phyloP scores from a whole-genome alignment of 2,888 invertebrate genomes.

The Synergus gifuensis region DNA sequence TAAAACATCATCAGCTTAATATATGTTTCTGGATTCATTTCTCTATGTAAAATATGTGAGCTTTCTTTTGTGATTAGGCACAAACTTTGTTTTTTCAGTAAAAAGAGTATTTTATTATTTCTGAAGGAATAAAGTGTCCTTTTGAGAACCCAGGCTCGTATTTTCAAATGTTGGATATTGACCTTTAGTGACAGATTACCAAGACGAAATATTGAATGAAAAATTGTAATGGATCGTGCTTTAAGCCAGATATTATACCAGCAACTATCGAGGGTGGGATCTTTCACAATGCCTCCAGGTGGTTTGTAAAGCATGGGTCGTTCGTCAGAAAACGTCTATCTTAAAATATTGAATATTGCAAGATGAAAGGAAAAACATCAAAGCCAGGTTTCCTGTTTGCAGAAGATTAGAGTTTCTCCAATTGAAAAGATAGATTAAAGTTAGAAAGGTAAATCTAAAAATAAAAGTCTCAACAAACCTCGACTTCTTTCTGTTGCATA shows the following conservation, averaged over 20 bases:
- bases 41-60: too few species aligned
- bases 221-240: neutral
- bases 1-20: too few species aligned
- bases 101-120: neutral
- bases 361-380: constrained; percentile 9
- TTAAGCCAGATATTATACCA: neutral
- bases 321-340: constrained; percentile 4
- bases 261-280: neutral
- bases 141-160: neutral
- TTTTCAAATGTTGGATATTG: constrained; percentile 10
- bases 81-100: too few species aligned
- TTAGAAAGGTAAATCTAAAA: neutral
- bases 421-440: neutral
- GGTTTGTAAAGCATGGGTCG: neutral
- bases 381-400: neutral
- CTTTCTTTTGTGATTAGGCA: too few species aligned
- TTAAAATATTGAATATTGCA: neutral
- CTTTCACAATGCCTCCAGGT: neutral
- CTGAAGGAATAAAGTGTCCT: neutral
- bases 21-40: too few species aligned
- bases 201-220: constrained; percentile 13
- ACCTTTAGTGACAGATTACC: constrained; percentile 12
- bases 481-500: too few species aligned
- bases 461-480: neutral
- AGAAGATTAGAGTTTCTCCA: constrained; percentile 2